phyloP scores from a whole-genome alignment of 1,140 invertebrate genomes.

The Hirudo medicinalis region DNA sequence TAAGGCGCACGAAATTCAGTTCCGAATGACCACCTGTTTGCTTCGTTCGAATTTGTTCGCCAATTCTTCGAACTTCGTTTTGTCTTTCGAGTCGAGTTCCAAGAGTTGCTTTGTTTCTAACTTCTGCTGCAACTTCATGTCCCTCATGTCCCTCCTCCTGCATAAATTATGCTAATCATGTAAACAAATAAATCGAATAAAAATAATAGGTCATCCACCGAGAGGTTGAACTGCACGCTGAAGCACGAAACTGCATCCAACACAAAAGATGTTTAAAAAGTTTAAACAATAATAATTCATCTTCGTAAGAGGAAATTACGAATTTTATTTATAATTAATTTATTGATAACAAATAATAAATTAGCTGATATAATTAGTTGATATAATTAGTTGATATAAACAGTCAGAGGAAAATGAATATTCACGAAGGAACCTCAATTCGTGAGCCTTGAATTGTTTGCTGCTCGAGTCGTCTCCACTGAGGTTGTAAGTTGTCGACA shows the following conservation, averaged over 20 bases:
- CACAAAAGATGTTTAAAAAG: no score
- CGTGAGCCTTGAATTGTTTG: neutral
- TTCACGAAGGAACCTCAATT: neutral
- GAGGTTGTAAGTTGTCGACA: neutral
- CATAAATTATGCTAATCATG: neutral
- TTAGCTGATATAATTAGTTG: no score
- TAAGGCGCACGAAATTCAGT: neutral
- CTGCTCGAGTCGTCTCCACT: neutral
- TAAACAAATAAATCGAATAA: neutral
- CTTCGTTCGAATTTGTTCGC: conserved; percentile 4
- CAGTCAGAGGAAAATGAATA: no score
- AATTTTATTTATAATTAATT: no score
- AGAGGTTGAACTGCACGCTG: no score
- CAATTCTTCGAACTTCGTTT: neutral
- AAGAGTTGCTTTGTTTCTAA: conserved; percentile 5
- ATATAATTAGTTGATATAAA: no score
- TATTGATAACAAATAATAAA: no score
- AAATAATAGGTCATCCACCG: neutral
- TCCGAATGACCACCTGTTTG: conserved; percentile 1
- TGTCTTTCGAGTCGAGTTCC: conserved; percentile 9
- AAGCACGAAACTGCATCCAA: no score
- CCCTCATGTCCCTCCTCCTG: conserved; percentile 11
- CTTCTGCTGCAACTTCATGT: conserved; percentile 17
- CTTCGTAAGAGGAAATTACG: no score
- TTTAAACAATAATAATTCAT: no score